Evolutionary conservation across 2,797 vertebrate genomes (phyloP).

Genomic region (Gymnothorax javanicus): DNA sequence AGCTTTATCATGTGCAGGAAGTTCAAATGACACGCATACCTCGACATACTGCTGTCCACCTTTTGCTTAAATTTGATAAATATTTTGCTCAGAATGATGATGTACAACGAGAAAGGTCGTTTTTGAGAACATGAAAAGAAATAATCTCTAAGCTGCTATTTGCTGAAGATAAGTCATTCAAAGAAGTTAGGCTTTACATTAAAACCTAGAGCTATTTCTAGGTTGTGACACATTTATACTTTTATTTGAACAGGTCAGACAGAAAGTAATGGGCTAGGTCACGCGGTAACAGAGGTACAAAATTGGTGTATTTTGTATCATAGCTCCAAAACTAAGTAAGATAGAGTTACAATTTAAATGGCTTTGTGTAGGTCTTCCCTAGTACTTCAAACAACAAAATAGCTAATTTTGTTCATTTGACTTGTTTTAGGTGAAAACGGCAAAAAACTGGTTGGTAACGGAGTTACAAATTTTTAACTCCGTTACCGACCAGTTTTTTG

Average conservation of each 20-base stretch:
- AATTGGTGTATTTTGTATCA: no score
- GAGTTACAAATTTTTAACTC: no score
- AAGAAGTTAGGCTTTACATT: not conserved
- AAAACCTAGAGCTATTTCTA: not conserved
- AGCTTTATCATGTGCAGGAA: slow-evolving; percentile 51
- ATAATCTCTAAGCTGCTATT: not conserved
- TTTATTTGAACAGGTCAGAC: not conserved
- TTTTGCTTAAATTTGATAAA: slow-evolving; percentile 45
- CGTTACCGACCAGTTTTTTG: no score
- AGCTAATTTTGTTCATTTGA: no score
- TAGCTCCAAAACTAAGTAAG: no score
- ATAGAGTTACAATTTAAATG: no score
- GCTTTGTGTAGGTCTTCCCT: no score
- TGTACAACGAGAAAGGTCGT: slow-evolving; percentile 48
- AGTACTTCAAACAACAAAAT: no score
- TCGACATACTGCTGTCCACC: slow-evolving; percentile 34
- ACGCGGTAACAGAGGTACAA: no score
- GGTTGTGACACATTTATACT: not conserved
- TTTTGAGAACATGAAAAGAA: slow-evolving; percentile 25
- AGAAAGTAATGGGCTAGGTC: not conserved
- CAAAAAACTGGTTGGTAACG: no score
- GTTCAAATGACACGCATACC: slow-evolving; percentile 46
- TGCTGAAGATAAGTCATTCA: not conserved
- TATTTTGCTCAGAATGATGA: slow-evolving; percentile 54
- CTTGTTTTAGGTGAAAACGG: no score